phyloP scores from a whole-genome alignment of 2,113 vertebrate species.

The Sprattus sprattus region DNA sequence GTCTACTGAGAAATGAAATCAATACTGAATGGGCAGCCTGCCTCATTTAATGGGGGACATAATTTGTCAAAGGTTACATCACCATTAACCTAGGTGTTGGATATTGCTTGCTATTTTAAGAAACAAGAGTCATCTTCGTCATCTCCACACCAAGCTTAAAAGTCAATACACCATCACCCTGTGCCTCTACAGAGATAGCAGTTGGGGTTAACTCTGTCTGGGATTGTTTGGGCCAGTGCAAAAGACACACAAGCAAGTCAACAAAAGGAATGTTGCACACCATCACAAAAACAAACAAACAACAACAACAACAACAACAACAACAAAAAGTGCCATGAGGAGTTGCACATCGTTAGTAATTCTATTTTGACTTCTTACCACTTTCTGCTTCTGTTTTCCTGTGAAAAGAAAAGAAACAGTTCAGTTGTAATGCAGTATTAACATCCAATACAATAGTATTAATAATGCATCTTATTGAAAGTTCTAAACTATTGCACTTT shows the following conservation, averaged over 20 bases:
- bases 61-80: not conserved
- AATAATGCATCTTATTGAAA: not conserved
- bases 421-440: not conserved
- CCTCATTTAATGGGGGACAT: not conserved
- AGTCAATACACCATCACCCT: not conserved
- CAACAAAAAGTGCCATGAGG: not conserved
- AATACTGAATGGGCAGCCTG: not conserved
- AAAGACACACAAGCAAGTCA: not conserved
- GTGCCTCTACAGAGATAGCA: not conserved
- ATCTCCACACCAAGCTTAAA: not conserved
- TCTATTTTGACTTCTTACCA: constrained; percentile 75
- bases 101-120: not conserved
- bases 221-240: not conserved
- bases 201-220: not conserved
- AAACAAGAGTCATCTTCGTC: not conserved
- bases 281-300: not conserved
- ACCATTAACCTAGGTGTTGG: not conserved
- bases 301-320: not conserved
- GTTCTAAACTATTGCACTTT: not conserved
- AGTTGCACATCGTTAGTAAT: too few species aligned
- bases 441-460: not conserved
- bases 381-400: constrained; percentile 99
- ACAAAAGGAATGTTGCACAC: not conserved
- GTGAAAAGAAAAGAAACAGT: constrained; percentile 61
- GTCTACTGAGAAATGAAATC: not conserved